Evolutionary conservation across 1,140 invertebrate genomes (phyloP).

Genomic region (Gryon sp.): DNA sequence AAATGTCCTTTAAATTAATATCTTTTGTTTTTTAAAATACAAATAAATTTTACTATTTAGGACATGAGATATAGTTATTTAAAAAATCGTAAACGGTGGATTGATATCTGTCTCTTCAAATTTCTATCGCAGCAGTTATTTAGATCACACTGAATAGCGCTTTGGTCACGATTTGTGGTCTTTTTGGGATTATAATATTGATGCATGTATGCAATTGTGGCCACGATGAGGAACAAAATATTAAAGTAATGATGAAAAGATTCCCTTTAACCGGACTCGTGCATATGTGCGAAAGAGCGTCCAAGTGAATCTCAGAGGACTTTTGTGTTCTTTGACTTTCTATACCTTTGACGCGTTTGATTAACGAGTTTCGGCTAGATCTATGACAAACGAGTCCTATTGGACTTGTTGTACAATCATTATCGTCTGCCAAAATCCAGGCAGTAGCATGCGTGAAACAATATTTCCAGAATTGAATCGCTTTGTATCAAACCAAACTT

Average conservation of each 20-base stretch:
- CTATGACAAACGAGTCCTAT: slow-evolving; percentile 40
- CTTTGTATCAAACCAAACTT: slow-evolving; percentile 21
- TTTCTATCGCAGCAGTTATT: too few relatives aligned
- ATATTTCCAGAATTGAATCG: slow-evolving; percentile 22
- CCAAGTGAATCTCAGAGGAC: slow-evolving; percentile 23
- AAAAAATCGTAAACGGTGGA: too few relatives aligned
- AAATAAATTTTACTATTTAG: too few relatives aligned
- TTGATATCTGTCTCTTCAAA: too few relatives aligned
- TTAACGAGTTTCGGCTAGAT: slow-evolving; percentile 34
- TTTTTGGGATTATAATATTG: too few relatives aligned
- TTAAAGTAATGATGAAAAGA: background rate
- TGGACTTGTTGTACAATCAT: slow-evolving; percentile 15
- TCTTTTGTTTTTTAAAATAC: too few relatives aligned
- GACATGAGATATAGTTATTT: too few relatives aligned
- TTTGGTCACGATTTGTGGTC: too few relatives aligned
- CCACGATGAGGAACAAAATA: background rate
- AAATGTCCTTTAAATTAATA: too few relatives aligned
- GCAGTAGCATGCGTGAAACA: slow-evolving; percentile 1
- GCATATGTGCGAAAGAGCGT: background rate
- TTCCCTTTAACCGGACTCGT: background rate
- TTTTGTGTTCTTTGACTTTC: slow-evolving; percentile 42
- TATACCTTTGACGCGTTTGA: slow-evolving; percentile 44
- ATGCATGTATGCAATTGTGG: too few relatives aligned
- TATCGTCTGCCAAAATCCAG: slow-evolving; percentile 7
- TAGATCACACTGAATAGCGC: too few relatives aligned